These are phyloP conservation scores for Numenius arquata DNA, from an alignment of 2,113 vertebrate genomes.

Conservation along the genomic window DNA sequence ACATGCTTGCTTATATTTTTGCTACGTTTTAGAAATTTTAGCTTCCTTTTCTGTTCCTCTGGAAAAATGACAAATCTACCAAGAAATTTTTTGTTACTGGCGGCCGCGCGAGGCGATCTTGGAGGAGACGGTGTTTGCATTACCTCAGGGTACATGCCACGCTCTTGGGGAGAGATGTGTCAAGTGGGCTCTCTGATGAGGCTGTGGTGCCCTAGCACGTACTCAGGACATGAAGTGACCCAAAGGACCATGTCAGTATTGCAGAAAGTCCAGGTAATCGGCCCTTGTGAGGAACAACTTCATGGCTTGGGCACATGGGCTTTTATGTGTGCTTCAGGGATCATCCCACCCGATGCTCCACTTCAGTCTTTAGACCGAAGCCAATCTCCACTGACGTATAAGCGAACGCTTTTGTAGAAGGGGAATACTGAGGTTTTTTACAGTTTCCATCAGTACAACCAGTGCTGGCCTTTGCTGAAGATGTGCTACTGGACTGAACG, in stretches of 20 bases:
- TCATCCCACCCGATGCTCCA: rapidly evolving
- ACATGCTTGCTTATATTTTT: background rate
- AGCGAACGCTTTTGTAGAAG: background rate
- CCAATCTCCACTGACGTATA: background rate
- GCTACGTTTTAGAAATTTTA: background rate
- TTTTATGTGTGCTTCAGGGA: background rate
- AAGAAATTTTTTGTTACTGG: background rate
- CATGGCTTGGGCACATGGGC: background rate
- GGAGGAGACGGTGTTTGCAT: background rate
- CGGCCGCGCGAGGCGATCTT: background rate
- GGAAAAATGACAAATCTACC: background rate
- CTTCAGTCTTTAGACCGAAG: background rate
- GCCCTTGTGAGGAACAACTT: background rate
- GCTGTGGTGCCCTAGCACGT: rapidly evolving
- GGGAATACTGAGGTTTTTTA: background rate
- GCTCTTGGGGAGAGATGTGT: background rate
- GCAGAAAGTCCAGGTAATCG: background rate
- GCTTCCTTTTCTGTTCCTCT: background rate
- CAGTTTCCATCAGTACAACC: background rate
- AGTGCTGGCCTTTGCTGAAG: background rate
- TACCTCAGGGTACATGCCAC: rapidly evolving
- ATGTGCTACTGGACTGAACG: background rate
- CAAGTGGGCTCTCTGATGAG: background rate
- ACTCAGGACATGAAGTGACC: background rate
- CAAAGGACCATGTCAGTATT: background rate